Evolutionary conservation across 2,113 vertebrate genomes (phyloP).

Genomic region (Phalacrocorax carbo): DNA sequence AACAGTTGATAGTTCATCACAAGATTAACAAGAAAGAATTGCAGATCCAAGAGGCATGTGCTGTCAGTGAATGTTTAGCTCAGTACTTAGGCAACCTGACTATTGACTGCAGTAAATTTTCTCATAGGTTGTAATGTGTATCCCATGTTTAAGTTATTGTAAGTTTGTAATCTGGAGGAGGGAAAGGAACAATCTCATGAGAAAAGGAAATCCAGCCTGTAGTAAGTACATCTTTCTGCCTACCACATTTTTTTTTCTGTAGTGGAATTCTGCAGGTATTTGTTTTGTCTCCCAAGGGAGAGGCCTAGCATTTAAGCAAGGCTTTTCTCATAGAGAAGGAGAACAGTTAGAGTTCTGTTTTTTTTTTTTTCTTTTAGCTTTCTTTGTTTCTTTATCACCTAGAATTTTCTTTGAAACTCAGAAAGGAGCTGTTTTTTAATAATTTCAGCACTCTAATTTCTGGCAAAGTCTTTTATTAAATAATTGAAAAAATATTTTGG

Average conservation of each 20-base stretch:
- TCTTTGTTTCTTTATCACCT: not conserved
- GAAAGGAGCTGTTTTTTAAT: slow-evolving; percentile 12
- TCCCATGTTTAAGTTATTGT: not conserved
- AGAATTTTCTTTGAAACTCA: slow-evolving; percentile 5
- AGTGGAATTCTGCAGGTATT: slow-evolving; percentile 7
- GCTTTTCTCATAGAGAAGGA: not conserved
- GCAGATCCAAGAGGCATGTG: not conserved
- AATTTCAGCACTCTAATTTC: not conserved
- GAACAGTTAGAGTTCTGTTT: not conserved
- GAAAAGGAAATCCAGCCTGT: not conserved
- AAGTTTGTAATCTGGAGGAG: not conserved
- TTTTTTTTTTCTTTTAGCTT: not conserved
- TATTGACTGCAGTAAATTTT: not conserved
- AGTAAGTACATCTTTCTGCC: not conserved
- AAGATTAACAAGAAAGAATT: not conserved
- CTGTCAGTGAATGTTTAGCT: not conserved
- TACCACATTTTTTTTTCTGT: not conserved
- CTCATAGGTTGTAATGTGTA: not conserved
- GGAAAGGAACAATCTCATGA: not conserved
- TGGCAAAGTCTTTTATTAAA: slow-evolving; percentile 14
- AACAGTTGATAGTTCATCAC: not conserved
- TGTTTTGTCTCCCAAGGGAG: slow-evolving; percentile 40
- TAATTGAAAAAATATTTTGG: slow-evolving; percentile 24
- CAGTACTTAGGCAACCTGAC: not conserved
- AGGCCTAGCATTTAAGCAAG: not conserved